Evolutionary conservation across 2,797 vertebrate species (phyloP).

Genomic region (Loris lydekkerianus): DNA sequence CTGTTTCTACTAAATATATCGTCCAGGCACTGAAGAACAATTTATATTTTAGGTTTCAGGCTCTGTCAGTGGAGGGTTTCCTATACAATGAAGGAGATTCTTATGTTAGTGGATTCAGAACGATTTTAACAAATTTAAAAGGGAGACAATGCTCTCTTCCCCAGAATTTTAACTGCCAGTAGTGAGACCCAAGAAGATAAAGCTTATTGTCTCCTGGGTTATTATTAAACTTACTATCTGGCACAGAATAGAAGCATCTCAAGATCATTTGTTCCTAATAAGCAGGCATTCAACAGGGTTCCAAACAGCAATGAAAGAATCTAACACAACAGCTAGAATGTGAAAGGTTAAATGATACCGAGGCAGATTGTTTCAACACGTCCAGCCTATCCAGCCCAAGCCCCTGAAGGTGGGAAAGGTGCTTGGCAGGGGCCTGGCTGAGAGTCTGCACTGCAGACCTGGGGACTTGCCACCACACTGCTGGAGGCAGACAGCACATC

Average conservation of each 20-base stretch:
- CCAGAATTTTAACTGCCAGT: background rate
- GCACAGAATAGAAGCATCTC: background rate
- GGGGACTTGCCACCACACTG: background rate
- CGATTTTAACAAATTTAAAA: background rate
- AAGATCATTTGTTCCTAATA: background rate
- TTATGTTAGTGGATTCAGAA: fast-evolving
- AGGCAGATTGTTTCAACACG: background rate
- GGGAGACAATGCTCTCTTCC: background rate
- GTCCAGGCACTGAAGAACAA: background rate
- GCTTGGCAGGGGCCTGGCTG: background rate
- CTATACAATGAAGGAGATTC: background rate
- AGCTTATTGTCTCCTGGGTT: background rate
- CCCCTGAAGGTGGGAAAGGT: background rate
- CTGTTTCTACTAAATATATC: background rate
- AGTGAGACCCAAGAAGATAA: background rate
- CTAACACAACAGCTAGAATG: too few species aligned
- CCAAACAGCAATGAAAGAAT: background rate
- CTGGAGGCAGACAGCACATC: background rate
- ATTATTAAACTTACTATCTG: background rate
- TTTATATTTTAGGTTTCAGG: background rate
- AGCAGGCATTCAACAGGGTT: background rate
- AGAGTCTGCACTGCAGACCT: background rate
- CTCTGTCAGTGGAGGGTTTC: background rate
- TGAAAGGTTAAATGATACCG: background rate
- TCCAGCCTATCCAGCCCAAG: background rate